phyloP scores from a whole-genome alignment of 2,113 vertebrate species.

The Aleadryas rufinucha region DNA sequence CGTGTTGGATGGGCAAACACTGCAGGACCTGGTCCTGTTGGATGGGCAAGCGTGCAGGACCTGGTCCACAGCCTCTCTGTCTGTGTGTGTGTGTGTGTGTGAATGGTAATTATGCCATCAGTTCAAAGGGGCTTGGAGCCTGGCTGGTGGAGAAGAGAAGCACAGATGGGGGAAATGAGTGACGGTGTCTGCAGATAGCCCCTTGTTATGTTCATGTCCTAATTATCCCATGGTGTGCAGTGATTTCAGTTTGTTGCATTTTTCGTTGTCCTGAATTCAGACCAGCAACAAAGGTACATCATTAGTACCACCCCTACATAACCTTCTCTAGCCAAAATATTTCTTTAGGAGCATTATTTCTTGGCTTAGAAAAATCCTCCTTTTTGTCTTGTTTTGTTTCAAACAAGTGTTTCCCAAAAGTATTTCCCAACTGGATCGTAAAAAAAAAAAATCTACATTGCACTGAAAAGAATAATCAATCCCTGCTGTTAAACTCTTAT shows the following conservation, averaged over 20 bases:
- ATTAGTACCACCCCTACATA: not conserved
- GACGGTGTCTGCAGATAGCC: not conserved
- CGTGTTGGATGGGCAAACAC: not conserved
- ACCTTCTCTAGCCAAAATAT: not conserved
- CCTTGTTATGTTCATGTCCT: not conserved
- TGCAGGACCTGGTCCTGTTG: no score
- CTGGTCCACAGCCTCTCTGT: not conserved
- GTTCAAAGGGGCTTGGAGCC: not conserved
- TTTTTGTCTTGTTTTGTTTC: slow-evolving; percentile 64
- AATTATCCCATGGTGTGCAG: not conserved
- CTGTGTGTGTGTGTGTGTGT: not conserved
- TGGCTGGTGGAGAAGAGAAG: not conserved
- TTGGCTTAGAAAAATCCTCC: slow-evolving; percentile 22
- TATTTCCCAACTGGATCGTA: slow-evolving; percentile 59
- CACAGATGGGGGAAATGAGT: not conserved
- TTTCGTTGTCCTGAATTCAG: not conserved
- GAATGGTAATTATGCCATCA: not conserved
- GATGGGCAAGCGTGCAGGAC: not conserved
- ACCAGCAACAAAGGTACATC: not conserved
- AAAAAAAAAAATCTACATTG: not conserved
- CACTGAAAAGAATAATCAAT: slow-evolving; percentile 40
- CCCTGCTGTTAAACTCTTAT: slow-evolving; percentile 7
- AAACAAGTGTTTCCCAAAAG: slow-evolving; percentile 74
- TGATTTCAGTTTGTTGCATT: not conserved
- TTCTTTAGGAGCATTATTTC: slow-evolving; percentile 48